phyloP scores from a whole-genome alignment of 2,888 invertebrate genomes.

The Vandiemenella viatica region DNA sequence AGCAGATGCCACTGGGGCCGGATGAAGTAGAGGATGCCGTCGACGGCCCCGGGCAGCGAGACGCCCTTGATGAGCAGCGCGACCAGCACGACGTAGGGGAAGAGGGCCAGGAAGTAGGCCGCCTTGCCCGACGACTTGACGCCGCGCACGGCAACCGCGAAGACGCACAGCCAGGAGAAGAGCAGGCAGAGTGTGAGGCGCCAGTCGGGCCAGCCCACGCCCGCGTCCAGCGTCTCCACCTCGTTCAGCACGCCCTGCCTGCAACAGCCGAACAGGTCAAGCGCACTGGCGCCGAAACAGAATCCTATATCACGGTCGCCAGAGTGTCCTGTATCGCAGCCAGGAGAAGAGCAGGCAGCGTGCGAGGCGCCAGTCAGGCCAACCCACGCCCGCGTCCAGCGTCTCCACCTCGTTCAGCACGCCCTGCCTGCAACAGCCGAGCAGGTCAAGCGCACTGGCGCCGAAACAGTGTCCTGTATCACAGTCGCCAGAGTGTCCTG shows the following conservation, averaged over 20 bases:
- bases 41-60: conserved; percentile 46
- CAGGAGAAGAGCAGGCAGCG: conserved; percentile 51
- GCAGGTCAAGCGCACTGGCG: no score
- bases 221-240: conserved; percentile 31
- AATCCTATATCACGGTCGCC: no score
- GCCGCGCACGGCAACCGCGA: conserved; percentile 51
- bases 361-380: conserved; percentile 52
- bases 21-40: conserved; percentile 64
- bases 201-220: conserved; percentile 43
- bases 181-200: conserved; percentile 49
- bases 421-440: conserved; percentile 35
- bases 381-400: conserved; percentile 30
- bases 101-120: conserved; percentile 78
- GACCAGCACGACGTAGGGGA: conserved; percentile 66
- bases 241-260: conserved; percentile 39
- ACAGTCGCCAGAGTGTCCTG: no score
- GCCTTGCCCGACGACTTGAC: conserved; percentile 68
- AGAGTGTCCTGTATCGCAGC: no score
- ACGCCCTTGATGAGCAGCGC: conserved; percentile 45
- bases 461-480: no score
- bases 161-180: conserved; percentile 51
- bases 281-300: no score
- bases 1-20: conserved; percentile 65
- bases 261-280: no score
- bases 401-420: conserved; percentile 34